Base-by-base conservation (phyloP, 2,888 invertebrate genomes). In the Schrankia costaestrigalis region DNA sequence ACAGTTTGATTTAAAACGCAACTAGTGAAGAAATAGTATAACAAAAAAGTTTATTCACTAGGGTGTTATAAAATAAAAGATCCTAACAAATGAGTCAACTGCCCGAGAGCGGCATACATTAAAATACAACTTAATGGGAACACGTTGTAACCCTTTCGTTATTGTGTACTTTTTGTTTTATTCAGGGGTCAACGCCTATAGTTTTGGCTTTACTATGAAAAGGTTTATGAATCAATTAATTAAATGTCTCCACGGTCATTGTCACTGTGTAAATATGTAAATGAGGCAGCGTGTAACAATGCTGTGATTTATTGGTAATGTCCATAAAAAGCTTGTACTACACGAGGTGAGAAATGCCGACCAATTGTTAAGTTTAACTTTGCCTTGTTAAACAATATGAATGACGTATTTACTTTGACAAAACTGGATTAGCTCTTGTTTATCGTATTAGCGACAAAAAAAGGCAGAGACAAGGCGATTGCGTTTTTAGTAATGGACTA, bases 171-270 rank as follows among this genome's bases (percentile, higher is more conserved):
- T 76, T 81, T 82, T 86, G 86, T 87, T 83, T 86, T 82, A 79
- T 81, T 74, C 65, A 64, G 65, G 78, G 86, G 87, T 87, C 87
- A 87, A 81, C 77, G 77, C 68, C 60, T 75, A 71, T 69, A 78
- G 81, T 82, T 78, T 73, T 71, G 44, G 59, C 12, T 64, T 63
- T 60, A 69, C 74, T 75, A 71, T 78, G 72, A 78, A 82, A 81
- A 78, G 82, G 74, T 83, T 86, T 85, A 83, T 83, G 78, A 82
- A 83, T 85, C 86, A 86, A 87, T 87, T 86, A 87, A 86, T 86
- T 86, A 87, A 84, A 86, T 75, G 86, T 79, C 74, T 76, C 69
- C 69, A 79, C 81, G 85, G 85, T 84, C 83, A 82, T 85, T 85
- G 86, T 86, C 76, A 68, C 66, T 73, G 67, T 77, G 75, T 76